Base-by-base conservation (phyloP, 2,888 invertebrate species). In the Gisinianus flammeolus region DNA sequence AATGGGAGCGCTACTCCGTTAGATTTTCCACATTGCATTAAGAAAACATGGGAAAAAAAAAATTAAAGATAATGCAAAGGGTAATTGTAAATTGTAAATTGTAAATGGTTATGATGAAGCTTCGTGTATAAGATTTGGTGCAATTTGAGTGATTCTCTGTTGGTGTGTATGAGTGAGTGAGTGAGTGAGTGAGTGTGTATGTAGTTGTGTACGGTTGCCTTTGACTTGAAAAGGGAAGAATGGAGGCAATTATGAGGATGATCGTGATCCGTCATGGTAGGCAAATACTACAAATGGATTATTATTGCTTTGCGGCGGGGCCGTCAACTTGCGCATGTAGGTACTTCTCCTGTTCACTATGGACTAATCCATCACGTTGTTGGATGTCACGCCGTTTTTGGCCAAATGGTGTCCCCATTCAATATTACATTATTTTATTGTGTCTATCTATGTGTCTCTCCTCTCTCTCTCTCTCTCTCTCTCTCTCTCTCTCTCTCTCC, bases 191-290 rank as follows among this genome's bases (percentile, higher is more conserved):
- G 56, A 22, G 56, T 44, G 44, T 44, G 44, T 44, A 16, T 44
- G 44, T 44, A 44, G 6, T 44, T 44, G 44, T 44, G 8, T 24
- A 5, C 26, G 24, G 26, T 66, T 66, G 12, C 28, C 30, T 8
- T 22, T 10, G 66, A 66, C 66, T 16, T 66, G 66, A 58, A 71
- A 58, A 71, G 30, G 71, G 31, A 58, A 72, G 52, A 58, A 58
- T 72, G 72, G 33, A n/a, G 26, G 28, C 58, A 72, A 72, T 72
- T 72, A 72, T 72, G 52, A 72, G 72, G 72, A 72, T 54, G 72
- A 72, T 33, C 72, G 76, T 76, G 76, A 76, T 76, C 76, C 52
- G 76, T 76, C 76, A 76, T 67, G 76, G 76, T 76, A 44, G 76
- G 67, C 35, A 66, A 76, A 76, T 76, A 54, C 26, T n/a, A 76